Evolutionary conservation across 2,888 invertebrate genomes (phyloP).

Genomic region (Drosophila incognita): DNA sequence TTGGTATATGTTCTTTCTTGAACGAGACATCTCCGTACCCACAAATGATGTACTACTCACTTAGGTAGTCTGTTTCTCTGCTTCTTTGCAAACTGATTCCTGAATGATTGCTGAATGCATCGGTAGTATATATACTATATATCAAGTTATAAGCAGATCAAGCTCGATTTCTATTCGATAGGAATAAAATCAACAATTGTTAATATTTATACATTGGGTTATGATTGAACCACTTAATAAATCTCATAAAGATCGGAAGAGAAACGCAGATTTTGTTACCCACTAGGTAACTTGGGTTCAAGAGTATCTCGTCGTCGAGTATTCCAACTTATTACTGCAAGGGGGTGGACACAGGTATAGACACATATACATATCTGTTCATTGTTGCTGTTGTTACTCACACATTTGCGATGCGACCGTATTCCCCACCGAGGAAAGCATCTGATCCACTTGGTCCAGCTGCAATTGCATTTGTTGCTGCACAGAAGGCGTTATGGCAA

Average conservation of each 20-base stretch:
- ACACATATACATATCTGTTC: neutral
- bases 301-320: neutral
- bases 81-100: neutral
- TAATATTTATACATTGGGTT: too few relatives aligned
- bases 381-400: slow-evolving; percentile 52
- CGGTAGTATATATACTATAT: neutral
- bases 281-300: neutral
- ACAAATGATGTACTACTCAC: neutral
- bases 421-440: slow-evolving; percentile 41
- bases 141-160: neutral
- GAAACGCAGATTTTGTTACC: too few relatives aligned
- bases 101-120: neutral
- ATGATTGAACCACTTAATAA: neutral
- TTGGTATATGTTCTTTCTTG: neutral
- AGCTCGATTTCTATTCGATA: neutral
- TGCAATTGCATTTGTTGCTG: slow-evolving; percentile 49
- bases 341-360: neutral
- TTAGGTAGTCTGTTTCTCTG: neutral
- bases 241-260: neutral
- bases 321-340: neutral
- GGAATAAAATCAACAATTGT: too few relatives aligned
- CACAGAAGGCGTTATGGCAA: slow-evolving; percentile 47
- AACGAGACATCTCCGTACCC: too few relatives aligned
- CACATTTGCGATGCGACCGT: slow-evolving; percentile 64
- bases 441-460: slow-evolving; percentile 56